Conservation (phyloP, 1,140 invertebrate species). For the Oryzaephilus surinamensis region DNA sequence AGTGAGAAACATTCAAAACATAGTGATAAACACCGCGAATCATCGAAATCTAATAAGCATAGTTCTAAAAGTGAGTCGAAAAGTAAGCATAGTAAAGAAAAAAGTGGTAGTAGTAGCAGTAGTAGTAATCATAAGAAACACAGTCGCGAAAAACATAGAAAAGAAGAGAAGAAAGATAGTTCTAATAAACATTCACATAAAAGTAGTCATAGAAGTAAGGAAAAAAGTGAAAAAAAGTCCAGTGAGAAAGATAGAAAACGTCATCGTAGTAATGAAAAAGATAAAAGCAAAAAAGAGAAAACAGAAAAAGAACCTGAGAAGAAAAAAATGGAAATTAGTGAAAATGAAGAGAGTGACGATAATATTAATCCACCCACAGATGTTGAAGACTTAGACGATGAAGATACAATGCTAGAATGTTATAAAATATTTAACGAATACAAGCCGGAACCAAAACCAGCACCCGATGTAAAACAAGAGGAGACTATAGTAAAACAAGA, state of each 20-base stretch:
- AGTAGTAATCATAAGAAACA: slow-evolving; percentile 2
- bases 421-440: slow-evolving; percentile 58
- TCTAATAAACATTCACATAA: slow-evolving; percentile 25
- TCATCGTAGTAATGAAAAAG: slow-evolving; percentile 17
- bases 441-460: slow-evolving; percentile 25
- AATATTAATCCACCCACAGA: not conserved
- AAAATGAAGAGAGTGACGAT: slow-evolving; percentile 13
- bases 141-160: slow-evolving; percentile 6
- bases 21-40: slow-evolving; percentile 10
- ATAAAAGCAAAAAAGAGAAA: slow-evolving; percentile 13
- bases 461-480: slow-evolving; percentile 1
- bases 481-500: slow-evolving; percentile 9
- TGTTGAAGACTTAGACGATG: slow-evolving; percentile 25
- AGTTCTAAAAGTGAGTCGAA: too few species aligned
- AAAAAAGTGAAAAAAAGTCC: slow-evolving; percentile 10
- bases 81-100: slow-evolving; percentile 17
- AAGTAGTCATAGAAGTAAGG: slow-evolving; percentile 14
- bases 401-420: slow-evolving; percentile 50
- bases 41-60: too few species aligned
- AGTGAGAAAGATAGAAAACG: slow-evolving; percentile 8
- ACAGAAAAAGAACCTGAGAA: slow-evolving; percentile 15
- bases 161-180: slow-evolving; percentile 16
- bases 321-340: slow-evolving; percentile 22
- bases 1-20: slow-evolving; percentile 15
- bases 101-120: slow-evolving; percentile 1